These are phyloP conservation scores for Wasmannia auropunctata DNA, from an alignment of 1,140 invertebrate genomes.

Conservation along the genomic window DNA sequence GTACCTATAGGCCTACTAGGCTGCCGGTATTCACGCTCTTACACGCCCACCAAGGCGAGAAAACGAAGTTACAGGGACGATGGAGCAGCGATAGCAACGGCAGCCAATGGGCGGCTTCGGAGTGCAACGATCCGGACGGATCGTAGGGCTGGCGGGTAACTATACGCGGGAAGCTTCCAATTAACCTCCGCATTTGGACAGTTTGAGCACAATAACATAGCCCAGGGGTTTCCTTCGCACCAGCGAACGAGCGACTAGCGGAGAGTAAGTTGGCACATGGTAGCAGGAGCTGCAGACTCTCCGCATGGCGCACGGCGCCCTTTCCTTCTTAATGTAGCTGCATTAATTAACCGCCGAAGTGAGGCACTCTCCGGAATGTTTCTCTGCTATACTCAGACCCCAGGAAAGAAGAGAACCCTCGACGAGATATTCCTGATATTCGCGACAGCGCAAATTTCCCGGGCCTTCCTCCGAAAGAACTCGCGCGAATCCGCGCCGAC, in stretches of 20 bases:
- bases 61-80: conserved; percentile 61
- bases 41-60: conserved; percentile 17
- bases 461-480: neutral
- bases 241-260: conserved; percentile 19
- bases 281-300: neutral
- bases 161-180: conserved; percentile 74
- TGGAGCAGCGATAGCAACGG: conserved; percentile 34
- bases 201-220: conserved; percentile 73
- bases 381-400: conserved; percentile 50
- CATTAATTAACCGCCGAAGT: conserved; percentile 75
- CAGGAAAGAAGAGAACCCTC: conserved; percentile 41
- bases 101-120: conserved; percentile 52
- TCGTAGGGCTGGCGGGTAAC: conserved; percentile 66
- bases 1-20: neutral
- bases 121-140: conserved; percentile 54
- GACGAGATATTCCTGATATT: conserved; percentile 55
- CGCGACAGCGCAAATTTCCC: conserved; percentile 8
- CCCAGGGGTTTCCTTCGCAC: conserved; percentile 53
- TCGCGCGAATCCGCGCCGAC: neutral
- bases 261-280: conserved; percentile 18
- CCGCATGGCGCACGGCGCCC: neutral
- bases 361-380: conserved; percentile 69
- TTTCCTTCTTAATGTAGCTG: conserved; percentile 73
- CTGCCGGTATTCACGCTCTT: conserved; percentile 9
- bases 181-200: conserved; percentile 73